These are phyloP conservation scores for Tachina lurida DNA, from an alignment of 2,888 invertebrate genomes.

Conservation along the genomic window DNA sequence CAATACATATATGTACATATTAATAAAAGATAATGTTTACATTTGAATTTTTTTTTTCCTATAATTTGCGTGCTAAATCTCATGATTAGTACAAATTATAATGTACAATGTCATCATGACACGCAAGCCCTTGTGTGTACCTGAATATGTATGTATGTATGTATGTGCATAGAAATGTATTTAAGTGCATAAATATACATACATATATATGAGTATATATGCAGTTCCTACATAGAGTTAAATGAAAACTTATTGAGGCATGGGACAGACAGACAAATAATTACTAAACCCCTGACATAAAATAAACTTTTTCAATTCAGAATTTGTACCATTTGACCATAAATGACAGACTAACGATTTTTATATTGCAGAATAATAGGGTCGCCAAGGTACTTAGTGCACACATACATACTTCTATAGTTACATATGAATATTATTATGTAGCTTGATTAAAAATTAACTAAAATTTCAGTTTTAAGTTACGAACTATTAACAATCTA, in stretches of 20 bases:
- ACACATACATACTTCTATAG: background rate
- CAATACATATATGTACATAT: background rate
- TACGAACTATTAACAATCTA: too few relatives aligned
- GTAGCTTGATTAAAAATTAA: constrained; percentile 26
- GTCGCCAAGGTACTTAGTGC: background rate
- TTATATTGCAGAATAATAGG: constrained; percentile 35
- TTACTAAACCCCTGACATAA: constrained; percentile 59
- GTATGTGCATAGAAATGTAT: too few relatives aligned
- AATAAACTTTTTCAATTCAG: constrained; percentile 3
- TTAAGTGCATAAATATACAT: too few relatives aligned
- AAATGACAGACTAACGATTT: constrained; percentile 30
- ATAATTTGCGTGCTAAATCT: constrained; percentile 68
- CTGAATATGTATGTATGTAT: too few relatives aligned
- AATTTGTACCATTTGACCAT: constrained; percentile 51
- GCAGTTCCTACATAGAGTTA: background rate
- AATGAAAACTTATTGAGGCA: constrained; percentile 6
- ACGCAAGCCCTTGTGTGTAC: constrained; percentile 57
- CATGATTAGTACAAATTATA: constrained; percentile 71
- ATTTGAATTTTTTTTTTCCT: constrained; percentile 25
- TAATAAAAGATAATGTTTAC: background rate
- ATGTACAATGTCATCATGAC: constrained; percentile 68
- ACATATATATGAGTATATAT: too few relatives aligned
- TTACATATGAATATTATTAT: background rate
- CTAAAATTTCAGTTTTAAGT: background rate
- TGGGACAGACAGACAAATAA: constrained; percentile 8